Evolutionary conservation across 2,888 invertebrate species (phyloP).

Genomic region (Drosophila colorata): DNA sequence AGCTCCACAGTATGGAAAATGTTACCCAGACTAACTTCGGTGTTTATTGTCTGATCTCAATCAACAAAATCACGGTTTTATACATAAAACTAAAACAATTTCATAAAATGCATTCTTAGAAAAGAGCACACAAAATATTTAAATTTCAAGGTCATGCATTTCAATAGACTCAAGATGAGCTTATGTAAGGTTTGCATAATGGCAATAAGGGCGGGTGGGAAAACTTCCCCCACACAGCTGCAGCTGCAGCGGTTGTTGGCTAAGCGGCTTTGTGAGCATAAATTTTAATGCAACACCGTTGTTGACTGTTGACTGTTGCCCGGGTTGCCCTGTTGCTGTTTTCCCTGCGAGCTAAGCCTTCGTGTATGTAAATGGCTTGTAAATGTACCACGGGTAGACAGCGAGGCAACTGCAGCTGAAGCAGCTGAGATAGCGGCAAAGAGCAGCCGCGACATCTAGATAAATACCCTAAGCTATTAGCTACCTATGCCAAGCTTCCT

Average conservation of each 20-base stretch:
- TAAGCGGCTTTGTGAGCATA: conserved; percentile 56
- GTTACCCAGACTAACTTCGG: too few relatives aligned
- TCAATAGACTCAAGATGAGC: conserved; percentile 9
- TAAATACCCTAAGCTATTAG: conserved; percentile 56
- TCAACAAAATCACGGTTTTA: too few relatives aligned
- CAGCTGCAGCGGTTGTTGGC: conserved; percentile 41
- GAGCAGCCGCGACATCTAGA: conserved; percentile 27
- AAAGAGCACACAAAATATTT: conserved; percentile 2
- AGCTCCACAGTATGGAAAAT: too few relatives aligned
- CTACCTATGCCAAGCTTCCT: conserved; percentile 16
- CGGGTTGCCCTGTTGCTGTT: conserved; percentile 18
- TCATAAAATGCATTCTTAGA: neutral
- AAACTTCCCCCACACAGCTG: conserved; percentile 23
- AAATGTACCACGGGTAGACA: conserved; percentile 26
- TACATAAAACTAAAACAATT: neutral
- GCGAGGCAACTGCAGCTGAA: conserved; percentile 14
- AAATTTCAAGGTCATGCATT: conserved; percentile 6
- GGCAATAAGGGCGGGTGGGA: conserved; percentile 6
- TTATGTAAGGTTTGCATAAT: conserved; percentile 10
- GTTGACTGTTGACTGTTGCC: conserved; percentile 32
- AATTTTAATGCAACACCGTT: conserved; percentile 55
- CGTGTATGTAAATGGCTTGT: conserved; percentile 58
- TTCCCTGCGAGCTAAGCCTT: conserved; percentile 16
- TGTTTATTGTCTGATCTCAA: too few relatives aligned
- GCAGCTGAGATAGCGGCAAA: conserved; percentile 21